Conservation (phyloP, 2,888 invertebrate genomes). For the Dynastes hyllus region DNA sequence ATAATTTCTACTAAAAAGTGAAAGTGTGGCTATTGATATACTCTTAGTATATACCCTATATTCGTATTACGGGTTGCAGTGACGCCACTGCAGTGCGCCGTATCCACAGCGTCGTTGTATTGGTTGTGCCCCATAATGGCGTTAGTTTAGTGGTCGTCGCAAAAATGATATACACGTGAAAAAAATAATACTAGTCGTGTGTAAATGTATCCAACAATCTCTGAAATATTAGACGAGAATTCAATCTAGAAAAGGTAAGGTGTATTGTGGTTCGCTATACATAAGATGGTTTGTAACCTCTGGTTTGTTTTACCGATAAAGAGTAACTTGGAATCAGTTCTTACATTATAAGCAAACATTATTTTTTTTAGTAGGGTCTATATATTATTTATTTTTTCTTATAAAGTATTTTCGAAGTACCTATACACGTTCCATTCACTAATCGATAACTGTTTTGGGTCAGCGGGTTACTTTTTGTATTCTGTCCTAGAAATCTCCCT, state of each 20-base stretch:
- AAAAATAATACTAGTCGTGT: conserved; percentile 25
- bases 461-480: conserved; percentile 34
- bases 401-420: neutral
- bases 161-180: conserved; percentile 47
- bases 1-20: no score
- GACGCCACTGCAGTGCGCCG: conserved; percentile 61
- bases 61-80: conserved; percentile 16
- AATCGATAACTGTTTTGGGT: conserved; percentile 54
- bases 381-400: neutral
- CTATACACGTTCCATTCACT: conserved; percentile 4
- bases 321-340: neutral
- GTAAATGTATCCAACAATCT: conserved; percentile 34
- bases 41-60: no score
- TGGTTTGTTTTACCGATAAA: neutral
- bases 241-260: conserved; percentile 30
- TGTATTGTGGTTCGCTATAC: neutral
- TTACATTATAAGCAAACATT: neutral
- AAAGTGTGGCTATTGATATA: no score
- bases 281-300: neutral
- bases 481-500: neutral
- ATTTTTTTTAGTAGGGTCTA: neutral
- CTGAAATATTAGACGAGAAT: conserved; percentile 31
- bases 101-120: conserved; percentile 57
- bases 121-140: conserved; percentile 56
- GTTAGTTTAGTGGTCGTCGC: conserved; percentile 51